phyloP scores from a whole-genome alignment of 2,113 vertebrate species.

The Xiphorhynchus elegans region DNA sequence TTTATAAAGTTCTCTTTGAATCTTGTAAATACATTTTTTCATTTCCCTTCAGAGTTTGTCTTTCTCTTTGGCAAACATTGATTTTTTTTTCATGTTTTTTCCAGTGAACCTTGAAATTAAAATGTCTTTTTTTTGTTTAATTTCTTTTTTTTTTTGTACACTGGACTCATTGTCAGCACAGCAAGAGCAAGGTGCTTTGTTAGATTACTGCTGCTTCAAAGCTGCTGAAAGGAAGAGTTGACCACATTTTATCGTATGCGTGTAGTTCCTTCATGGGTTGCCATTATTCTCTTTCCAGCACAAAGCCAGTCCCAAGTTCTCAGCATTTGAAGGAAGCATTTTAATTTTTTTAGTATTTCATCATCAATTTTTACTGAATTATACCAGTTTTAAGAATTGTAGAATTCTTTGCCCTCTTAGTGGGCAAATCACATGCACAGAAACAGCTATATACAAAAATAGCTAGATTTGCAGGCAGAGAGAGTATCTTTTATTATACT shows the following conservation, averaged over 20 bases:
- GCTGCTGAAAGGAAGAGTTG: slow-evolving; percentile 22
- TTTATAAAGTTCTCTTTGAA: slow-evolving; percentile 52
- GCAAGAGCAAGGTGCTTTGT: slow-evolving; percentile 30
- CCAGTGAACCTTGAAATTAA: slow-evolving; percentile 75
- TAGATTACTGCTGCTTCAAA: slow-evolving; percentile 63
- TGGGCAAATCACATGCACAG: background rate
- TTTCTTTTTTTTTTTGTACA: slow-evolving; percentile 30
- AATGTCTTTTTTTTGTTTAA: slow-evolving; percentile 62
- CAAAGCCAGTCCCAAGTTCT: background rate
- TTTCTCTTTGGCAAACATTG: slow-evolving; percentile 68
- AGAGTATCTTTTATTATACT: background rate
- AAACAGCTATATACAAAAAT: background rate
- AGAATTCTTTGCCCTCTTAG: background rate
- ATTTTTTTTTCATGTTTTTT: slow-evolving; percentile 61
- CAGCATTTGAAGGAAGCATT: background rate
- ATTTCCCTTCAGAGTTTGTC: slow-evolving; percentile 66
- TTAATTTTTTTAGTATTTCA: background rate
- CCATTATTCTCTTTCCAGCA: background rate
- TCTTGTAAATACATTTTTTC: slow-evolving; percentile 60
- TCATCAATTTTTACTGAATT: background rate
- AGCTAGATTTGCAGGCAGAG: background rate
- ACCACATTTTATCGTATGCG: background rate
- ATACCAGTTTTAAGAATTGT: background rate
- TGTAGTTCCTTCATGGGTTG: background rate
- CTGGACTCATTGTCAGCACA: slow-evolving; percentile 49